A percentile compares a stretch with the other conserved stretches of the same genome.
Conservation (phyloP, 2,888 invertebrate species). For the Bibio marci region DNA sequence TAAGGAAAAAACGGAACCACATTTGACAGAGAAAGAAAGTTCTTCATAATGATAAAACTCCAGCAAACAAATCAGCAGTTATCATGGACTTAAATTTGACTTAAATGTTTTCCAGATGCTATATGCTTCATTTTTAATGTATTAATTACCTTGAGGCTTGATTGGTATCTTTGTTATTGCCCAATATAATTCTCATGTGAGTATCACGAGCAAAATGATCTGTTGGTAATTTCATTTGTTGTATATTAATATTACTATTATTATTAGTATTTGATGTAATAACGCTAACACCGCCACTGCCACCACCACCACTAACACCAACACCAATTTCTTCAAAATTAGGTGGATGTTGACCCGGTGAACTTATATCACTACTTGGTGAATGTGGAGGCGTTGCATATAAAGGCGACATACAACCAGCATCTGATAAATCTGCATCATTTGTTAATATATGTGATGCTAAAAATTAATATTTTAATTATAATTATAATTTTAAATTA, state of each 20-base stretch:
- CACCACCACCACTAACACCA: constrained; percentile 3
- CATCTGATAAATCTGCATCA: constrained; percentile 29
- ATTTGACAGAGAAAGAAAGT: too few species aligned
- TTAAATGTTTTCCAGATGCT: too few species aligned
- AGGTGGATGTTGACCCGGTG: constrained; percentile 28
- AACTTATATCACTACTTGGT: constrained; percentile 44
- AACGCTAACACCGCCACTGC: too few species aligned
- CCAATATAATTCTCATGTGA: constrained; percentile 78
- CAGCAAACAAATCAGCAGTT: too few species aligned
- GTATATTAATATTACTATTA: constrained; percentile 8
- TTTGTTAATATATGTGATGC: constrained; percentile 15
- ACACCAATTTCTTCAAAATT: constrained; percentile 26
- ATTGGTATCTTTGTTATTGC: constrained; percentile 32
- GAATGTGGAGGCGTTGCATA: constrained; percentile 71
- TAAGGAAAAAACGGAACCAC: too few species aligned
- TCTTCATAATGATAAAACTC: too few species aligned
- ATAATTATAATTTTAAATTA: background rate
- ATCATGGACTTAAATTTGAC: too few species aligned
- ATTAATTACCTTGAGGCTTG: constrained; percentile 26
- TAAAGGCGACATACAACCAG: constrained; percentile 42
- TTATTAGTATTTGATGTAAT: constrained; percentile 11
- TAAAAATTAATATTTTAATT: constrained; percentile 5
- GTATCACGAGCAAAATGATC: constrained; percentile 82
- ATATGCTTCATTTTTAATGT: too few species aligned
- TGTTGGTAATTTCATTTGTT: constrained; percentile 32